Evolutionary conservation across 2,113 vertebrate species (phyloP).

Genomic region (Dipodomys spectabilis): DNA sequence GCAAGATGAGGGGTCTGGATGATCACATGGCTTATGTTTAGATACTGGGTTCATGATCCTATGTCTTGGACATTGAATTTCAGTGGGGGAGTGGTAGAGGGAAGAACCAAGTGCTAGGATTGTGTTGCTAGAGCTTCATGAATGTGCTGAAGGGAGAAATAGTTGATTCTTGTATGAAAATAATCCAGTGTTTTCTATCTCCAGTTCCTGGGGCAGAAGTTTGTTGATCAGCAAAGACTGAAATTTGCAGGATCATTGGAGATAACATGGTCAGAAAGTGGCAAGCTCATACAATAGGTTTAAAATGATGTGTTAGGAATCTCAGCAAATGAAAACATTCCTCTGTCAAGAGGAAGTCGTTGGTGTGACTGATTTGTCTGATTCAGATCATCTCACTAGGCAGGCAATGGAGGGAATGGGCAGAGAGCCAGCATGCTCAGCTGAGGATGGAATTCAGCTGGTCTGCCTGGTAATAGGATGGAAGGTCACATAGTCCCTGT

Average conservation of each 20-base stretch:
- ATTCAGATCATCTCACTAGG: neutral
- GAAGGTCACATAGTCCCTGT: neutral
- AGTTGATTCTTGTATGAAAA: constrained; percentile 27
- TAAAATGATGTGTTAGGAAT: neutral
- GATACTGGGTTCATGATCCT: neutral
- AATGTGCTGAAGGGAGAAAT: neutral
- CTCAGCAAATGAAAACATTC: neutral
- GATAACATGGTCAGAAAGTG: neutral
- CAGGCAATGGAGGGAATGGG: neutral
- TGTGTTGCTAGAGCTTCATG: neutral
- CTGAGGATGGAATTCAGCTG: neutral
- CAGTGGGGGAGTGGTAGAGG: neutral
- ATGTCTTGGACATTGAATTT: neutral
- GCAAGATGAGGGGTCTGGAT: neutral
- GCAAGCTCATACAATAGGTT: neutral
- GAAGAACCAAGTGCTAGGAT: neutral
- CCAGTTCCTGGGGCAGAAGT: neutral
- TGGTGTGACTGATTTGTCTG: neutral
- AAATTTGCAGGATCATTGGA: neutral
- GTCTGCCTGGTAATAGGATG: neutral
- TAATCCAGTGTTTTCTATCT: neutral
- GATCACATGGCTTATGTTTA: neutral
- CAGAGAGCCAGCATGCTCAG: neutral
- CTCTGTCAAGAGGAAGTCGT: neutral
- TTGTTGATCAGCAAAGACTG: neutral